Base-by-base conservation (phyloP, 2,888 invertebrate genomes). In the Chloromyia formosa region DNA sequence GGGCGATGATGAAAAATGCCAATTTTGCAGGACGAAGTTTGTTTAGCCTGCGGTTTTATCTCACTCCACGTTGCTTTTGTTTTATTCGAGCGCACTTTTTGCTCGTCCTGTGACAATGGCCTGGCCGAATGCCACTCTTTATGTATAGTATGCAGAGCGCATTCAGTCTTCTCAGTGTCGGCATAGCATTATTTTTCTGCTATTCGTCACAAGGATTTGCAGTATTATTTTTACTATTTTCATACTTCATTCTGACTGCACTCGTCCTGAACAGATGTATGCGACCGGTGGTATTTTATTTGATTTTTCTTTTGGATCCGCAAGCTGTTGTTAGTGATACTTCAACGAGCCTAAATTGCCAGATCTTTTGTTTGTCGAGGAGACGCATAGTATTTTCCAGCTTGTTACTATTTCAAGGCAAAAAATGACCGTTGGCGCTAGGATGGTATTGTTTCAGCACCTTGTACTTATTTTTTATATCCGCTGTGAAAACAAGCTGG, bases 1-100 rank as follows among this genome's bases (percentile, higher is more conserved):
- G 14, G 27, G 56, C 54, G 69, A 54, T 56, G 56, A 69, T 69
- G 69, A 69, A 69, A 56, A 56, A 69, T 69, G 69, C 69, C 69
- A 69, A 69, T 69, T 69, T 69, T 45, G 10, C 69, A 69, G 69
- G 69, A 69, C 40, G 54, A 69, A 69, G 69, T 69, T 69, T 69
- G 54, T 69, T 69, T 69, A 53, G 69, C 69, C 69, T 69, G 69
- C 69, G 69, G 69, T 54, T 69, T 69, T 45, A 5, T 69, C 56
- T 1, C 66, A 23, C 69, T 69, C 54, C 53, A 18, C 35, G 14
- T 23, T 45, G 10, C 53, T 66, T 45, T 45, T 66, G 18, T 66
- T 49, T 45, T 22, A 14, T 40, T 45, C 49, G 45, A 66, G 49
- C 22, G 66, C 20, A 12, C 10, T 66, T 66, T 56, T 49, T 18